A percentile compares a stretch with the other conserved stretches of the same genome.
Conservation (phyloP, 2,888 invertebrate genomes). For the Unio pictorum region DNA sequence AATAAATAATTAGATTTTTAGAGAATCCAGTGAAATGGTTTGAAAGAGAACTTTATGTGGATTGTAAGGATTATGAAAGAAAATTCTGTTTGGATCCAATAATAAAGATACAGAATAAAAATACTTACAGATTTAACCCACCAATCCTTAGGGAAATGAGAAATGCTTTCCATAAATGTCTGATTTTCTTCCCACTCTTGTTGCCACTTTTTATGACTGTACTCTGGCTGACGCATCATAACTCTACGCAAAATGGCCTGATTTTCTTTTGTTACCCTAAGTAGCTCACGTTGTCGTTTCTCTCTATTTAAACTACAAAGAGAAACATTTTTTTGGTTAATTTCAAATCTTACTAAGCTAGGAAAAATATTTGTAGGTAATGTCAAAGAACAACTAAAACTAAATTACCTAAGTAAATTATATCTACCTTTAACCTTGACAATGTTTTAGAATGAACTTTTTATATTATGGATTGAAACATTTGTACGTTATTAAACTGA, state of each 20-base stretch:
- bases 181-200: constrained; percentile 69
- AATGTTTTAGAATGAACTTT: too few relatives aligned
- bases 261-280: constrained; percentile 70
- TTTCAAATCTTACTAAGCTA: not conserved
- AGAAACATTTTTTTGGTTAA: not conserved
- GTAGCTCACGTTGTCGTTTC: constrained; percentile 69
- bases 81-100: too few relatives aligned
- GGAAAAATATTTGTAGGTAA: not conserved
- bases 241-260: constrained; percentile 69
- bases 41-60: too few relatives aligned
- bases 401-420: not conserved
- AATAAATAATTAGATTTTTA: too few relatives aligned
- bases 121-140: constrained; percentile 44
- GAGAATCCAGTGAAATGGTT: too few relatives aligned
- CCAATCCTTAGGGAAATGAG: constrained; percentile 69
- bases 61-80: too few relatives aligned
- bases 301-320: constrained; percentile 68
- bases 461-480: too few relatives aligned
- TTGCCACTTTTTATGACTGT: constrained; percentile 64
- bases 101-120: too few relatives aligned
- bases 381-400: not conserved
- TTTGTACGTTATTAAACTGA: too few relatives aligned
- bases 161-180: constrained; percentile 69
- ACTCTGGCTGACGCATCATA: constrained; percentile 64
- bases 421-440: not conserved